Percentiles rank a stretch among this genome's conserved stretches.
Evolutionary conservation across 2,797 vertebrate species (phyloP).

Genomic region (Chiloscyllium punctatum): DNA sequence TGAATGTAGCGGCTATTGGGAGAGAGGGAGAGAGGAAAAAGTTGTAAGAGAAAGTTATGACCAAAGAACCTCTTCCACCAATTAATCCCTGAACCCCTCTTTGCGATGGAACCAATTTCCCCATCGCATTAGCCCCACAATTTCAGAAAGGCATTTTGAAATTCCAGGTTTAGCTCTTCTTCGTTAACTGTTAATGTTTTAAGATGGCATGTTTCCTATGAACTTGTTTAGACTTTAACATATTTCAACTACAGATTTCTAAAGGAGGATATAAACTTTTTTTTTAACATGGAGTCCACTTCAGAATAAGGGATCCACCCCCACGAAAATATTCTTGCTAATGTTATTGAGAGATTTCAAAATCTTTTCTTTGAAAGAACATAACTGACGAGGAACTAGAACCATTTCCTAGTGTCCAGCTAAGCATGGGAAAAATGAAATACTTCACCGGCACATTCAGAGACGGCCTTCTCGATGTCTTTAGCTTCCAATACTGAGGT

Average conservation of each 20-base stretch:
- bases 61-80: background rate
- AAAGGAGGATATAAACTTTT: background rate
- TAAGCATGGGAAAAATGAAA: background rate
- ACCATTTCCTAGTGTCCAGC: background rate
- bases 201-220: background rate
- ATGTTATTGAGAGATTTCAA: background rate
- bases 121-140: background rate
- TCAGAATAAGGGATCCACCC: background rate
- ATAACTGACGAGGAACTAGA: background rate
- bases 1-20: slow-evolving; percentile 49
- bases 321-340: background rate
- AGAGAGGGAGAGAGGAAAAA: slow-evolving; percentile 25
- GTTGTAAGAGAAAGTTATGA: background rate
- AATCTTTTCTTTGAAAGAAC: background rate
- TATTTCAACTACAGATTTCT: background rate
- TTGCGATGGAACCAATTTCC: background rate
- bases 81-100: background rate
- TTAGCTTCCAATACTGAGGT: background rate
- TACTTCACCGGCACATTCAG: slow-evolving; percentile 9
- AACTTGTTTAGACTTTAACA: background rate
- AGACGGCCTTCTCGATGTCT: background rate
- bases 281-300: background rate
- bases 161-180: background rate
- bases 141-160: background rate
- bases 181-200: background rate